phyloP scores from a whole-genome alignment of 1,140 invertebrate species.

The Magallana gigas region DNA sequence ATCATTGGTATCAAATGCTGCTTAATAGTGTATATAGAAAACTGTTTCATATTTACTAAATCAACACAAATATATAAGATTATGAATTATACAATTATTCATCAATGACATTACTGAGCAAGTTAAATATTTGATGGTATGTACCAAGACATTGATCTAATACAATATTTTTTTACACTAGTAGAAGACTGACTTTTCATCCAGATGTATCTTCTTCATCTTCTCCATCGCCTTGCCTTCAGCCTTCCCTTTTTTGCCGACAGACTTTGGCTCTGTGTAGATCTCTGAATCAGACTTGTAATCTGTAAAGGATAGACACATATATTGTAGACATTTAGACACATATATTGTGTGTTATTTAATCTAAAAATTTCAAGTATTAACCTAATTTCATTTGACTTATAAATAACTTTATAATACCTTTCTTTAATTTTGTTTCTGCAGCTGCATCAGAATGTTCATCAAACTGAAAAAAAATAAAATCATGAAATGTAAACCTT shows the following conservation, averaged over 20 bases:
- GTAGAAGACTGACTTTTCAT: constrained; percentile 69
- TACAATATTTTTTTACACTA: too few relatives aligned
- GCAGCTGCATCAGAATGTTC: constrained; percentile 64
- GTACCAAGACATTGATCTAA: too few relatives aligned
- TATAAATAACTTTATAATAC: neutral
- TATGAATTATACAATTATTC: too few relatives aligned
- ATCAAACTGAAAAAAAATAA: constrained; percentile 63
- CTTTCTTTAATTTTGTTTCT: constrained; percentile 55
- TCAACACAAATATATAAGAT: too few relatives aligned
- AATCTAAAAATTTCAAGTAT: neutral
- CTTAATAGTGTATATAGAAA: too few relatives aligned
- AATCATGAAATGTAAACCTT: neutral
- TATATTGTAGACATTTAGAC: neutral
- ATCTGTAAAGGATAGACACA: constrained; percentile 51
- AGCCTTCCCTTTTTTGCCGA: constrained; percentile 53
- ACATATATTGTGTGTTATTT: neutral
- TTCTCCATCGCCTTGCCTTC: constrained; percentile 66
- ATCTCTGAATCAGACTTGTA: constrained; percentile 75
- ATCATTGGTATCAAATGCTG: too few relatives aligned
- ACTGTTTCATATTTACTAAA: too few relatives aligned
- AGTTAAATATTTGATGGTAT: too few relatives aligned
- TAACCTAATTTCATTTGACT: neutral
- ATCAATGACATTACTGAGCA: too few relatives aligned
- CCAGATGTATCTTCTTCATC: constrained; percentile 71
- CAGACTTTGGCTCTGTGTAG: constrained; percentile 63